Evolutionary conservation across 1,140 invertebrate species (phyloP).

Genomic region (Hyles vespertilio): DNA sequence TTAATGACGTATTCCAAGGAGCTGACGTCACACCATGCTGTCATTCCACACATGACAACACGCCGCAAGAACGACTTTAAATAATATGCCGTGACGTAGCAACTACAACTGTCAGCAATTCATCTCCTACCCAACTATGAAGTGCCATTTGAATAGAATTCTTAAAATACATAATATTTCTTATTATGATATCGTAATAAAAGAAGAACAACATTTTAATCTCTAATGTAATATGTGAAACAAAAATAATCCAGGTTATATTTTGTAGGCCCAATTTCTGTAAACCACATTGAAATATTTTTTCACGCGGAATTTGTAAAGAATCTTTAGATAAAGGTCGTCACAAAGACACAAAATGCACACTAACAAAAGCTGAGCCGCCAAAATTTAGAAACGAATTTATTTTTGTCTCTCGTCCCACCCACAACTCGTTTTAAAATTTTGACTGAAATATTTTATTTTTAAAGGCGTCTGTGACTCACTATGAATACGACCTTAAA

Average conservation of each 20-base stretch:
- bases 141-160: too few species aligned
- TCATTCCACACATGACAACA: too few species aligned
- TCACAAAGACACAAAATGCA: not conserved
- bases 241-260: not conserved
- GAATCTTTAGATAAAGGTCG: constrained; percentile 3
- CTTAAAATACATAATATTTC: too few species aligned
- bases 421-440: not conserved
- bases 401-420: constrained; percentile 6
- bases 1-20: too few species aligned
- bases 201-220: too few species aligned
- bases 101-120: too few species aligned
- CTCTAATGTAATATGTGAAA: constrained; percentile 8
- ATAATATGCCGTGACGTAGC: too few species aligned
- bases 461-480: not conserved
- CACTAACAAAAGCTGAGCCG: constrained; percentile 5
- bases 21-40: too few species aligned
- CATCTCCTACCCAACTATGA: too few species aligned
- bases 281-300: constrained; percentile 10
- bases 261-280: not conserved
- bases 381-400: constrained; percentile 7
- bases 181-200: too few species aligned
- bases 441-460: constrained; percentile 3
- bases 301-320: constrained; percentile 24
- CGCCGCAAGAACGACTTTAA: too few species aligned
- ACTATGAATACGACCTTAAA: not conserved